phyloP scores from a whole-genome alignment of 2,113 vertebrate species.

The Grantiella picta region DNA sequence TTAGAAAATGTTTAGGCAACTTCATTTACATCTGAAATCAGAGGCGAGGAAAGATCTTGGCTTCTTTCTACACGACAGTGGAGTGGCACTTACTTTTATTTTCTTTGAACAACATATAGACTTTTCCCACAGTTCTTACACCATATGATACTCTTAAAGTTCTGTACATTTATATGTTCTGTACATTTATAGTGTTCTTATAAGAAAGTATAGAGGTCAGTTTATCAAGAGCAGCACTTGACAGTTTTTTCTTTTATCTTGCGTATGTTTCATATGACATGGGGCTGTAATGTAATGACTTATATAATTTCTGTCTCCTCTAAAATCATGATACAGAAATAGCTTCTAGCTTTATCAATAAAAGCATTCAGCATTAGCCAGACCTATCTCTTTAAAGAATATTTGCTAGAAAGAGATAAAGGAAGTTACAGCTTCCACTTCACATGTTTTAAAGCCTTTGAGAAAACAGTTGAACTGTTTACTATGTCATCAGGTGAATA shows the following conservation, averaged over 20 bases:
- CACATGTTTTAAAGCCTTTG: not conserved
- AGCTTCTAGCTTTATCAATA: not conserved
- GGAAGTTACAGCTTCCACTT: not conserved
- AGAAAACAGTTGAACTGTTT: not conserved
- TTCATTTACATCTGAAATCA: not conserved
- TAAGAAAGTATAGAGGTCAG: not conserved
- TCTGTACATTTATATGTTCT: not conserved
- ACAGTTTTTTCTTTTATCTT: not conserved
- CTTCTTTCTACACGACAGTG: not conserved
- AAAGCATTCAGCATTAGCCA: not conserved
- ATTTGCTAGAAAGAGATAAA: not conserved
- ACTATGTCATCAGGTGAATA: not conserved
- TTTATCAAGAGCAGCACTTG: not conserved
- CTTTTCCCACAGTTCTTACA: not conserved
- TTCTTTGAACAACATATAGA: not conserved
- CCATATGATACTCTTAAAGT: not conserved
- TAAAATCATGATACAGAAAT: not conserved
- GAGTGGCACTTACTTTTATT: not conserved
- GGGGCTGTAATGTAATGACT: not conserved
- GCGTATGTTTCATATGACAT: fast-evolving
- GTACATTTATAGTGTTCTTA: not conserved
- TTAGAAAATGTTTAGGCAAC: not conserved
- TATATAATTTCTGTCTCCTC: not conserved
- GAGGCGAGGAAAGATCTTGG: not conserved
- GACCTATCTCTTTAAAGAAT: not conserved